Percentiles rank a stretch among this genome's conserved stretches.
phyloP scores from a whole-genome alignment of 2,797 vertebrate species.

The Merluccius polli region DNA sequence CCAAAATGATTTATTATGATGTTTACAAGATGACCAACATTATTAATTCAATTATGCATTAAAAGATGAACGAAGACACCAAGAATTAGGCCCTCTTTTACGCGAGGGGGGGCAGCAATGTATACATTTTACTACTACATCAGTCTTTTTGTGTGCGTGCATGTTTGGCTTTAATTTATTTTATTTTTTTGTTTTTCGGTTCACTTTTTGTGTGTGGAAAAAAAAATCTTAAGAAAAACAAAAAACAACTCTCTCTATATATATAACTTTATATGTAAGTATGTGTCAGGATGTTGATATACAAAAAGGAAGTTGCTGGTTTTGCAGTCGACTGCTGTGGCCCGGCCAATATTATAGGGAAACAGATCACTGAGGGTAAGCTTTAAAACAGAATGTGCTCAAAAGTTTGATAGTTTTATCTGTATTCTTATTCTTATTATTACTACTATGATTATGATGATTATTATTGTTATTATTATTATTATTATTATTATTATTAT shows the following conservation, averaged over 20 bases:
- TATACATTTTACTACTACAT: slow-evolving; percentile 83
- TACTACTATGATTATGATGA: slow-evolving; percentile 55
- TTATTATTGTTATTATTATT: slow-evolving; percentile 61
- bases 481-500: slow-evolving; percentile 59
- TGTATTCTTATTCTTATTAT: slow-evolving; percentile 60
- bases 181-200: slow-evolving; percentile 69
- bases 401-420: slow-evolving; percentile 63
- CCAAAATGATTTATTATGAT: slow-evolving; percentile 80
- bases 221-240: slow-evolving; percentile 68
- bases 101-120: slow-evolving; percentile 72
- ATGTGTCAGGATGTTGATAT: slow-evolving; percentile 67
- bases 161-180: slow-evolving; percentile 85
- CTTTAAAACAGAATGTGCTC: slow-evolving; percentile 64
- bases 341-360: slow-evolving; percentile 63
- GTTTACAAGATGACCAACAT: slow-evolving; percentile 88
- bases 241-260: slow-evolving; percentile 79
- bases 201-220: slow-evolving; percentile 77
- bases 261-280: slow-evolving; percentile 64
- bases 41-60: slow-evolving; percentile 87
- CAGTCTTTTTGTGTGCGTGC: slow-evolving; percentile 83
- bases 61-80: slow-evolving; percentile 75
- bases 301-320: slow-evolving; percentile 65
- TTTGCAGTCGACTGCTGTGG: slow-evolving; percentile 60
- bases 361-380: slow-evolving; percentile 68
- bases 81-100: slow-evolving; percentile 75